Evolutionary conservation across 2,888 invertebrate genomes (phyloP).

Genomic region (Proisotoma minuta): DNA sequence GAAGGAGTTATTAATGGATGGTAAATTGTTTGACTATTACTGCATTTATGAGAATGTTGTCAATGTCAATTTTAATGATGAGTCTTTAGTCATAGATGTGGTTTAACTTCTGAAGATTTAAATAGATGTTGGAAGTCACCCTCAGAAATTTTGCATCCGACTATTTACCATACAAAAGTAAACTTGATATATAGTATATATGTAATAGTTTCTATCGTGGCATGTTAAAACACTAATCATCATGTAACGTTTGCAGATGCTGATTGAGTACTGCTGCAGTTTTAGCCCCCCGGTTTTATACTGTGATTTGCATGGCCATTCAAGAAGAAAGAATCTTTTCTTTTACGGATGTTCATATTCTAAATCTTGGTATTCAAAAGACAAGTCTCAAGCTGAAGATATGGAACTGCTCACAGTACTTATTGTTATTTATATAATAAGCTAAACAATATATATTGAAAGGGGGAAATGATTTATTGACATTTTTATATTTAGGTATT

Average conservation of each 20-base stretch:
- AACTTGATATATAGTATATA: no score
- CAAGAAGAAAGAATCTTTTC: conserved; percentile 90
- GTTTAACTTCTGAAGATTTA: conserved; percentile 76
- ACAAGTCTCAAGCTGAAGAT: conserved; percentile 36
- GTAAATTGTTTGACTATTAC: conserved; percentile 55
- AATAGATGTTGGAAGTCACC: conserved; percentile 80
- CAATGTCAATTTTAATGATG: conserved; percentile 8
- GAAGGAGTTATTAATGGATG: conserved; percentile 84
- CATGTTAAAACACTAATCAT: neutral
- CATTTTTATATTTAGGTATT: conserved; percentile 57
- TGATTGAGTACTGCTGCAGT: conserved; percentile 41
- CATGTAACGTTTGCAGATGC: conserved; percentile 19
- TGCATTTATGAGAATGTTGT: neutral
- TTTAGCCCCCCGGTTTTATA: conserved; percentile 56
- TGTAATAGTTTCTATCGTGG: no score
- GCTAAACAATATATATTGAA: no score
- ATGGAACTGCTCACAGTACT: conserved; percentile 29
- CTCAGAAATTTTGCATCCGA: conserved; percentile 68
- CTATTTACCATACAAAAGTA: conserved; percentile 71
- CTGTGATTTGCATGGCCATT: conserved; percentile 92
- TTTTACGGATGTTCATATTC: conserved; percentile 74
- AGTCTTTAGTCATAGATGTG: conserved; percentile 64
- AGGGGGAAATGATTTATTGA: no score
- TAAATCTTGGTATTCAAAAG: conserved; percentile 38
- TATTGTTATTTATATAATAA: no score